Percentiles rank a stretch among this genome's conserved stretches.
Evolutionary conservation across 2,888 invertebrate genomes (phyloP).

Genomic region (Oscheius myriophilus): DNA sequence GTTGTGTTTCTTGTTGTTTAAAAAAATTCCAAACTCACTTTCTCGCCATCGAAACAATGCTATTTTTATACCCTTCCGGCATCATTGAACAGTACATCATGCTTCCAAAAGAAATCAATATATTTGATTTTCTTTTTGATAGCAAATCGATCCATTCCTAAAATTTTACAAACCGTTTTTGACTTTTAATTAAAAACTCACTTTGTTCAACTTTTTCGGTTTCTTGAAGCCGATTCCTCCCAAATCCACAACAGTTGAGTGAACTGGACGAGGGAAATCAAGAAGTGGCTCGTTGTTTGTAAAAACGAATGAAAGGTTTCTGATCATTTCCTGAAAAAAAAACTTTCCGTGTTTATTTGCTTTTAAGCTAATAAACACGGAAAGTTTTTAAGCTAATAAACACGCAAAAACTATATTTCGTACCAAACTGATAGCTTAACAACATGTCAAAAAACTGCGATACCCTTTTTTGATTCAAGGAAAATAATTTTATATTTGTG

Average conservation of each 20-base stretch:
- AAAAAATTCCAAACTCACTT: conserved; percentile 7
- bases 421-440: too few relatives aligned
- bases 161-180: background rate
- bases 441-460: too few relatives aligned
- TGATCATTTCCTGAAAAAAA: conserved; percentile 19
- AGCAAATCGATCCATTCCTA: conserved; percentile 20
- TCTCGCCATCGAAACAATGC: conserved; percentile 12
- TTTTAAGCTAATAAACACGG: too few relatives aligned
- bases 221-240: conserved; percentile 24
- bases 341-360: too few relatives aligned
- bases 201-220: conserved; percentile 4
- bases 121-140: conserved; percentile 2
- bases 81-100: conserved; percentile 15
- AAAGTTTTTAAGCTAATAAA: too few relatives aligned
- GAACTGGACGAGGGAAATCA: conserved; percentile 23
- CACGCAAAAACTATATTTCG: too few relatives aligned
- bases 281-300: conserved; percentile 17
- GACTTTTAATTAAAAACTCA: too few relatives aligned
- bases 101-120: conserved; percentile 25
- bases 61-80: conserved; percentile 22
- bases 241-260: conserved; percentile 13
- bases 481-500: too few relatives aligned
- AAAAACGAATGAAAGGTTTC: conserved; percentile 20
- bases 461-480: too few relatives aligned
- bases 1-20: too few relatives aligned